These are phyloP conservation scores for Hoplodrina ambigua DNA, from an alignment of 2,888 invertebrate genomes.

Conservation along the genomic window DNA sequence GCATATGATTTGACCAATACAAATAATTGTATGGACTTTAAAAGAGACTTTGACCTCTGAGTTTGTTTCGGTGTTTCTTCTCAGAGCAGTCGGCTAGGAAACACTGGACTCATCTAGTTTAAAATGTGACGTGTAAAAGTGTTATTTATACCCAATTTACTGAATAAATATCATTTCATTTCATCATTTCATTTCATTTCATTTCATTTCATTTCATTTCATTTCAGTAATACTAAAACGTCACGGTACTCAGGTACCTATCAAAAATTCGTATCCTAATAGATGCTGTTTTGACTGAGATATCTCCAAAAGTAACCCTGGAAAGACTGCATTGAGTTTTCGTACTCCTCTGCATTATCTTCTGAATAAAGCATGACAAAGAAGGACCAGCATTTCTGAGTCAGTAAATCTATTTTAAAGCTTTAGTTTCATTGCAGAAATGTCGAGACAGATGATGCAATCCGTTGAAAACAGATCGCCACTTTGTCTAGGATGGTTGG, in stretches of 20 bases:
- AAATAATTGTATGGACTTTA: too few relatives aligned
- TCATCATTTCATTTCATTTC: too few relatives aligned
- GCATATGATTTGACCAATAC: too few relatives aligned
- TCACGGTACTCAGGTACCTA: background rate
- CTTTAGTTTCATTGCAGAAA: slow-evolving; percentile 3
- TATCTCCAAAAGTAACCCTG: background rate
- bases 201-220: too few relatives aligned
- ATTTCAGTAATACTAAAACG: background rate
- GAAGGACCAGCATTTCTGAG: background rate
- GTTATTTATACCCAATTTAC: too few relatives aligned
- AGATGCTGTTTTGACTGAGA: too few relatives aligned
- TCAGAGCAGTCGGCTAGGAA: too few relatives aligned
- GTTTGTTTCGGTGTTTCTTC: too few relatives aligned
- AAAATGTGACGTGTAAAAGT: too few relatives aligned
- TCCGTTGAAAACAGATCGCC: slow-evolving; percentile 29
- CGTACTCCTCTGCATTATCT: background rate
- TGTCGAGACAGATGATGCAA: slow-evolving; percentile 20
- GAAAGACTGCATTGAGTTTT: background rate
- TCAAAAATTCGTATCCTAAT: background rate
- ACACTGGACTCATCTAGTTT: too few relatives aligned
- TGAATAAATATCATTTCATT: too few relatives aligned
- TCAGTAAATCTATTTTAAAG: background rate
- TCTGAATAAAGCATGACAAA: background rate
- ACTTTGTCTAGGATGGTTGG: slow-evolving; percentile 21
- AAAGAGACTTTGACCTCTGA: too few relatives aligned